Conservation (phyloP, 2,113 vertebrate species). For the Noturus placidus region DNA sequence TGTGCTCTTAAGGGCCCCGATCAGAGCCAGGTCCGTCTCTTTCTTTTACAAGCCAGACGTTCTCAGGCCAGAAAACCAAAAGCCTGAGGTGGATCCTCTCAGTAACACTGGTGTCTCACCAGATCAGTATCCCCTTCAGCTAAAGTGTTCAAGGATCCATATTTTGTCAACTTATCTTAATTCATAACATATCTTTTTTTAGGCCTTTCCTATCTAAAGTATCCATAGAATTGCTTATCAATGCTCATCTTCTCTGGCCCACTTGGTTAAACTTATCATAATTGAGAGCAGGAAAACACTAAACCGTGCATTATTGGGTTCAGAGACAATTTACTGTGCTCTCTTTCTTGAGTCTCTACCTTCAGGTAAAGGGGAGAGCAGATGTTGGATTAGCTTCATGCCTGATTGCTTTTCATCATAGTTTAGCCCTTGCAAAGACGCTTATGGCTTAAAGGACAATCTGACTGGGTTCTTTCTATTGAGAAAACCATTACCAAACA, state of each 20-base stretch:
- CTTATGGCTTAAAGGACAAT: conserved; percentile 4
- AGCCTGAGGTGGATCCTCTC: conserved; percentile 1
- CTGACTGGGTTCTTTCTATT: background rate
- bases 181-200: background rate
- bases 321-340: conserved; percentile 2
- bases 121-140: background rate
- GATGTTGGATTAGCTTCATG: conserved; percentile 62
- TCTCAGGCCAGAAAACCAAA: conserved; percentile 10
- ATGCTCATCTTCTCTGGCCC: background rate
- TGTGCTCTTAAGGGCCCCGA: conserved; percentile 9
- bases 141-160: background rate
- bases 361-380: conserved; percentile 53
- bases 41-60: conserved; percentile 11
- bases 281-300: background rate
- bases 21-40: conserved; percentile 24
- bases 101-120: background rate
- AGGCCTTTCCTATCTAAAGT: background rate
- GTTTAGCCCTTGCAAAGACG: conserved; percentile 2
- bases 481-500: background rate
- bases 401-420: conserved; percentile 58
- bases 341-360: background rate
- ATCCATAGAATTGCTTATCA: background rate
- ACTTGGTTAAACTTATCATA: background rate
- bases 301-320: background rate
- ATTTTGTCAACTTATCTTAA: background rate